Evolutionary conservation across 1,140 invertebrate genomes (phyloP).

Genomic region (Steinernema feltiae): DNA sequence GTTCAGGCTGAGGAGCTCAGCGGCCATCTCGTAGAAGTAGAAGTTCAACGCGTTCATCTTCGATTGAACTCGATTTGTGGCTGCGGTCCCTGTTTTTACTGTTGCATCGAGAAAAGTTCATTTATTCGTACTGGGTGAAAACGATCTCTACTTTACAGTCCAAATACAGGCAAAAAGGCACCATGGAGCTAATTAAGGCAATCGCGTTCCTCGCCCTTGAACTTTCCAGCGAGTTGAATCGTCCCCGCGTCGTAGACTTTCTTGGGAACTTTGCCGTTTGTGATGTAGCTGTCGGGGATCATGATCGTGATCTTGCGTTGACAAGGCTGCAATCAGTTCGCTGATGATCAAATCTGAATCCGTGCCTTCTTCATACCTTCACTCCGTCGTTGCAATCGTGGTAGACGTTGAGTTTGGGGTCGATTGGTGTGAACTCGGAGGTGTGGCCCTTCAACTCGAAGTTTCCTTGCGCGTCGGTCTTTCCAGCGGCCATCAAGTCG

Average conservation of each 20-base stretch:
- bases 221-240: conserved; percentile 34
- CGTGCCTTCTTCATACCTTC: conserved; percentile 23
- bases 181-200: conserved; percentile 35
- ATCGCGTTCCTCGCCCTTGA: conserved; percentile 30
- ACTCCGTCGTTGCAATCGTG: conserved; percentile 43
- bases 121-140: too few species aligned
- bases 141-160: too few species aligned
- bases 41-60: too few species aligned
- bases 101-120: too few species aligned
- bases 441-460: conserved; percentile 38
- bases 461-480: conserved; percentile 33
- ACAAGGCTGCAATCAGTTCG: conserved; percentile 16
- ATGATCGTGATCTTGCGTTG: conserved; percentile 26
- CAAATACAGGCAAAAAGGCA: too few species aligned
- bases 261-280: conserved; percentile 5
- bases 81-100: too few species aligned
- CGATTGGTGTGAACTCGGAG: conserved; percentile 42
- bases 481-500: conserved; percentile 38
- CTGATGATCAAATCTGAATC: neutral
- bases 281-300: conserved; percentile 25
- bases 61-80: too few species aligned
- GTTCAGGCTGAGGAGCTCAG: too few species aligned
- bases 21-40: too few species aligned
- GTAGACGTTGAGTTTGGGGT: conserved; percentile 46
- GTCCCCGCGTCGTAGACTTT: conserved; percentile 31